Evolutionary conservation across 2,797 vertebrate species (phyloP).

Genomic region (Channa striata): DNA sequence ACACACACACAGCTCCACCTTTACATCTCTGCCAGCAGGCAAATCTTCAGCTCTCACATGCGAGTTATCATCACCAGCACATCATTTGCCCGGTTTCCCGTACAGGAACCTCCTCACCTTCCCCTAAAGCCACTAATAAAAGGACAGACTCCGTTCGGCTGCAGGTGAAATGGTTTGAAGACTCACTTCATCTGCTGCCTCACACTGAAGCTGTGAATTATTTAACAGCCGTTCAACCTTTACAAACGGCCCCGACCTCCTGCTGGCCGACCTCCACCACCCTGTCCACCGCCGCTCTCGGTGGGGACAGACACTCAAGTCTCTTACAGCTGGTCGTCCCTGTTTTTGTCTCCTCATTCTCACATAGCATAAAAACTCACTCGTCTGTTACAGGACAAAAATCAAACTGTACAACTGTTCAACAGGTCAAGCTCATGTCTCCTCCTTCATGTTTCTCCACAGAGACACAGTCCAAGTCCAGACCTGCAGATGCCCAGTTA

Average conservation of each 20-base stretch:
- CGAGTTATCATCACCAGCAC: background rate
- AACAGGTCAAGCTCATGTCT: background rate
- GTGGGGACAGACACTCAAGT: background rate
- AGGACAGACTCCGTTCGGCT: background rate
- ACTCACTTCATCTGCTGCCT: conserved; percentile 33
- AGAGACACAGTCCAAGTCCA: conserved; percentile 3
- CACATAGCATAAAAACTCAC: too few species aligned
- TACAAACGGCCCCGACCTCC: conserved; percentile 43
- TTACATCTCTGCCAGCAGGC: conserved; percentile 14
- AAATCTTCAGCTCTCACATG: conserved; percentile 3
- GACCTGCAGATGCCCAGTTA: conserved; percentile 36
- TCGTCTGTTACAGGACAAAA: too few species aligned
- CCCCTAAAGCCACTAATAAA: background rate
- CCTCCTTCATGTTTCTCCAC: background rate
- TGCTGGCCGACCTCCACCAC: background rate
- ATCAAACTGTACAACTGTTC: background rate
- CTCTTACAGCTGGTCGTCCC: background rate
- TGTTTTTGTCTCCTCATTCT: too few species aligned
- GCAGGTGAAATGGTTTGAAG: conserved; percentile 6
- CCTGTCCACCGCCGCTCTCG: background rate
- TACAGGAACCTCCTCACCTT: background rate
- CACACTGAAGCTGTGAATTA: conserved; percentile 53
- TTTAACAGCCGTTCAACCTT: conserved; percentile 61
- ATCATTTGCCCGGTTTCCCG: conserved; percentile 12
- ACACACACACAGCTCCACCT: conserved; percentile 19